Evolutionary conservation across 2,797 vertebrate genomes (phyloP).

Genomic region (Numenius phaeopus): DNA sequence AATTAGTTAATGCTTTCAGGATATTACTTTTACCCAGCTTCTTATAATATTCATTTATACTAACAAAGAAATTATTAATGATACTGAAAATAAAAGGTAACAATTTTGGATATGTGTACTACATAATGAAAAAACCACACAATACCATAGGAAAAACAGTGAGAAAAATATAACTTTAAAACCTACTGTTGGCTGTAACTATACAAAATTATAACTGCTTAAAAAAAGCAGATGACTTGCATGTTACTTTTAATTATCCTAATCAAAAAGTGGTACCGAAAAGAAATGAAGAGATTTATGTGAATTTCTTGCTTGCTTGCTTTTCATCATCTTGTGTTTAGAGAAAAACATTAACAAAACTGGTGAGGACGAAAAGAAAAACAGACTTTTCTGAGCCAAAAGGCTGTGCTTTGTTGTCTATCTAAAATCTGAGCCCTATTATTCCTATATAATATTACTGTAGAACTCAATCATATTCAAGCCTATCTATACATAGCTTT

Average conservation of each 20-base stretch:
- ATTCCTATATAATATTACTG: slow-evolving; percentile 61
- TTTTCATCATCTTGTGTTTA: slow-evolving; percentile 64
- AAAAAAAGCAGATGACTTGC: slow-evolving; percentile 59
- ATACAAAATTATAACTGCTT: slow-evolving; percentile 59
- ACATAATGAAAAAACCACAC: slow-evolving; percentile 8
- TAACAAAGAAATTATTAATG: slow-evolving; percentile 55
- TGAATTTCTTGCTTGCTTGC: slow-evolving; percentile 46
- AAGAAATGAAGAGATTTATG: slow-evolving; percentile 56
- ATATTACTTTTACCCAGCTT: slow-evolving; percentile 57
- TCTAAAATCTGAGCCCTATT: slow-evolving; percentile 62
- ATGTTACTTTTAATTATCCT: slow-evolving; percentile 62
- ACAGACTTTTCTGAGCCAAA: slow-evolving; percentile 37
- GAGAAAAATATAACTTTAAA: slow-evolving; percentile 66
- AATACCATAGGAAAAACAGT: slow-evolving; percentile 56
- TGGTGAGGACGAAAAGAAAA: slow-evolving; percentile 59
- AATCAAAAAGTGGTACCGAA: slow-evolving; percentile 57
- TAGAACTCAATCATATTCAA: slow-evolving; percentile 70
- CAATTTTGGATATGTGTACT: slow-evolving; percentile 49
- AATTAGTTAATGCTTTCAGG: slow-evolving; percentile 64
- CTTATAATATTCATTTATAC: slow-evolving; percentile 60
- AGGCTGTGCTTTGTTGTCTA: slow-evolving; percentile 46
- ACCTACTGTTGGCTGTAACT: slow-evolving; percentile 55
- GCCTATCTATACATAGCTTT: slow-evolving; percentile 66
- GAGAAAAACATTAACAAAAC: slow-evolving; percentile 62
- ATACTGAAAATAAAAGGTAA: slow-evolving; percentile 69